These are phyloP conservation scores for Macrophya alboannulata DNA, from an alignment of 2,888 invertebrate species.

Conservation along the genomic window DNA sequence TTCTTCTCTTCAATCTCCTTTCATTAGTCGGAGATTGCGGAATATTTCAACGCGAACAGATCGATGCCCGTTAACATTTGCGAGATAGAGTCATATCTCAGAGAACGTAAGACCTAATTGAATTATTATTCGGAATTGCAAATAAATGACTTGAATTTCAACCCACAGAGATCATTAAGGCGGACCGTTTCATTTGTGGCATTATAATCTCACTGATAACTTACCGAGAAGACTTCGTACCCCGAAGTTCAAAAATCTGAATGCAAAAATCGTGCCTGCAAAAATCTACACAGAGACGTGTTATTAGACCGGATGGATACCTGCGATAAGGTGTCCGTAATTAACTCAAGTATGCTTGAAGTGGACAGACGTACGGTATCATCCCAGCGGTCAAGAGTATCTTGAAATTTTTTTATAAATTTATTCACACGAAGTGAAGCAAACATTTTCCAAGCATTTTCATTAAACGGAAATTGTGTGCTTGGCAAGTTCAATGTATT, in stretches of 20 bases:
- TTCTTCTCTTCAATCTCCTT: neutral
- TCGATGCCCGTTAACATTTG: neutral
- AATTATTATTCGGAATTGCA: constrained; percentile 17
- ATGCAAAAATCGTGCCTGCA: neutral
- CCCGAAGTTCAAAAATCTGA: neutral
- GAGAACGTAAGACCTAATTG: neutral
- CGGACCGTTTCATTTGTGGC: neutral
- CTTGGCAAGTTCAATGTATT: neutral
- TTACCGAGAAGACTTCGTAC: neutral
- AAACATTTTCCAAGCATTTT: constrained; percentile 17
- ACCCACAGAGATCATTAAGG: neutral
- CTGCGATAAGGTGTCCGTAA: neutral
- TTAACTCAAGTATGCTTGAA: constrained; percentile 29
- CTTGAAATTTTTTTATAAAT: neutral
- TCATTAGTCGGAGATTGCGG: neutral
- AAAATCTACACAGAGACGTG: neutral
- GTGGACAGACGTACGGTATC: neutral
- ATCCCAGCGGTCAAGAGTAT: neutral
- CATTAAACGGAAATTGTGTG: neutral
- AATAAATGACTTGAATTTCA: constrained; percentile 6
- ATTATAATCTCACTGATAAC: neutral
- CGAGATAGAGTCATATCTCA: constrained; percentile 5
- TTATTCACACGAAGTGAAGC: neutral
- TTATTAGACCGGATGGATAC: neutral
- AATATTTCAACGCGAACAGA: neutral